phyloP scores from a whole-genome alignment of 2,888 invertebrate species.

The Biston betularia region DNA sequence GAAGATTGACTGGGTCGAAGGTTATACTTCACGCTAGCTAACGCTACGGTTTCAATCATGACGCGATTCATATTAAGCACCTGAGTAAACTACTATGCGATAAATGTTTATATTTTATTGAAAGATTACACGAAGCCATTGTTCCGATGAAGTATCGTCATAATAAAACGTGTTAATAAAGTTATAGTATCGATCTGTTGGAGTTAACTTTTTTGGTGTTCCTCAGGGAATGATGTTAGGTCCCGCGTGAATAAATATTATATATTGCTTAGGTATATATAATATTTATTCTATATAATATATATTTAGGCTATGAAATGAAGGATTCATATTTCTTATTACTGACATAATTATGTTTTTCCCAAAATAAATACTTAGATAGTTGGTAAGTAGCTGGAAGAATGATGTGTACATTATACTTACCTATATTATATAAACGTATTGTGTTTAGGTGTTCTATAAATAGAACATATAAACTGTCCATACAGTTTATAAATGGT shows the following conservation, averaged over 20 bases:
- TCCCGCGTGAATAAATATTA: no score
- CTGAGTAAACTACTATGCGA: conserved; percentile 40
- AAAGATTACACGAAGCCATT: conserved; percentile 37
- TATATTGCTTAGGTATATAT: no score
- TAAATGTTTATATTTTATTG: conserved; percentile 31
- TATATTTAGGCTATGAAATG: no score
- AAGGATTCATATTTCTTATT: no score
- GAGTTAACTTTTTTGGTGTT: neutral
- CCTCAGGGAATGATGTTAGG: conserved; percentile 8
- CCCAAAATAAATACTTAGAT: no score
- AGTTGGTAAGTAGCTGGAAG: no score
- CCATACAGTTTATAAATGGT: neutral
- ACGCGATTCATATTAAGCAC: conserved; percentile 35
- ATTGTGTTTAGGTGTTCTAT: no score
- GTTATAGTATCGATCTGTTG: conserved; percentile 18
- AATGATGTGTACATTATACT: no score
- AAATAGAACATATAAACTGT: no score
- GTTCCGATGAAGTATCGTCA: conserved; percentile 33
- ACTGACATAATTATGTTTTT: no score
- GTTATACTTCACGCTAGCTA: conserved; percentile 15
- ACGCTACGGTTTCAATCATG: conserved; percentile 13
- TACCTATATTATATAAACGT: no score
- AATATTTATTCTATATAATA: no score
- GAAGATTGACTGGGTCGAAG: neutral
- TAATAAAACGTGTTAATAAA: conserved; percentile 23